Base-by-base conservation (phyloP, 2,113 vertebrate species). In the Trogon surrucura region DNA sequence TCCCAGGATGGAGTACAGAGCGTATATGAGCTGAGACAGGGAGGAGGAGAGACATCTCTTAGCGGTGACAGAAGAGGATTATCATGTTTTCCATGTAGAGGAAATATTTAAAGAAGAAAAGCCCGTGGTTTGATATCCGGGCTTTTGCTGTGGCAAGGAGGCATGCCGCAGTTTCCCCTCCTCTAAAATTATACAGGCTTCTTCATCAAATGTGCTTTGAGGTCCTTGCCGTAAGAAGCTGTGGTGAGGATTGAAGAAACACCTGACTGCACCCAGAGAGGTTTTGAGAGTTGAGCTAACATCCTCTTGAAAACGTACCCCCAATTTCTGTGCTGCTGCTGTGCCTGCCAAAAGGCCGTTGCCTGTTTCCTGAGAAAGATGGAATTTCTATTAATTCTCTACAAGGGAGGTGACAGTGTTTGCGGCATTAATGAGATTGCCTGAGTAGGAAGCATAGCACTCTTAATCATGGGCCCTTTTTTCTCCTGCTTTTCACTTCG, bases 1-100 rank as follows among this genome's bases (percentile, higher is more conserved):
- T 97, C 91, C 91, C 93, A 93, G 97, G 92, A 60, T 21, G 57
- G 88, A 30, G 89, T 58, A 56, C 61, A 94, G 80, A 93, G 93
- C 53, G 21, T 71, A 23, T 26, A 36, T 0, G 30, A 91, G 70
- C 93, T 30, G 44, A 67, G 45, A 6, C 6, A 16, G n/a, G 23
- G 29, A 17, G 34, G 47, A 50, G 65, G 16, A 71, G 29, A 21
- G 44, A 45, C 26, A 27, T 44, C 22, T 25, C 44, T 54, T 26
- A 64, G 60, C 1, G 5, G 2, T 34, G 47, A 29, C 41, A 48
- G 21, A 45, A 80, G 47, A 12, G 18, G 6, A 13, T 85, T 17
- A 22, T 91, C 2, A 0, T 26, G 4, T 44, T 53, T 57, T 41
- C 21, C 22, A 14, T 2, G 11, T 27, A 69, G 14, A 34, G 15